Evolutionary conservation across 1,140 invertebrate species (phyloP), one percentile per base, ranked within the genome.

Genomic region (Ips nitidus): DNA sequence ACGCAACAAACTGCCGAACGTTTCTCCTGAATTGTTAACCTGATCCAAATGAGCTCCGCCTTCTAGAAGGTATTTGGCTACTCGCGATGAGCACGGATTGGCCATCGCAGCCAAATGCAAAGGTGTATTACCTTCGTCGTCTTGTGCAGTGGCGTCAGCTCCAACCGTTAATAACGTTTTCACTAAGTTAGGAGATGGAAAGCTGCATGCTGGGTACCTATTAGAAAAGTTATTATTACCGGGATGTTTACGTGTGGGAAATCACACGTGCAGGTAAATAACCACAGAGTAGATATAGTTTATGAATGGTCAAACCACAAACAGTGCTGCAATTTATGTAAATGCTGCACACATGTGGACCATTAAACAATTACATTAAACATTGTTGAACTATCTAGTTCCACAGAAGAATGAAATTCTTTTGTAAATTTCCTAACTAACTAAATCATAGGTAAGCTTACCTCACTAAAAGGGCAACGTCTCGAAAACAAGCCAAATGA

Each of bases 21-120:
- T 94, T 72, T 91, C 87, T 36, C 90, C 90, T 45, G 89, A 83
- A 71, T 86, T 84, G 80, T 98, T 97, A 52, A 91, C 88, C n/a
- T 87, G 85, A 82, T 97, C 95, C 59, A 96, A 83, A 81, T 98
- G 95, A 5, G 92, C 92, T 40, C 94, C 94, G 73, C 87, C 83
- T 2, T 88, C 82, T 0, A 98, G 83, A 0, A 98, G 82, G 2
- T 85, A 85, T 68, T 85, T 83, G 0, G 92, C 86, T 7, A 95
- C 83, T 8, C 86, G 85, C 1, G 87, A 83, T 6, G 86, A 86
- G 78, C 86, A 89, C 3, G 88, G 88, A 75, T 86, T 82, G 2
- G 83, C 83, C 41, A 83, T 80, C 41, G 89, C 90, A 1, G 88
- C 86, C n/a, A 94, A 80, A 76, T 95, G 94, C 6, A 96, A 82